A percentile compares a stretch with the other conserved stretches of the same genome.
Evolutionary conservation across 30 jellyfish, hydroid and myxozoan genomes (phyloP).

Genomic region (Aurelia aurita): DNA sequence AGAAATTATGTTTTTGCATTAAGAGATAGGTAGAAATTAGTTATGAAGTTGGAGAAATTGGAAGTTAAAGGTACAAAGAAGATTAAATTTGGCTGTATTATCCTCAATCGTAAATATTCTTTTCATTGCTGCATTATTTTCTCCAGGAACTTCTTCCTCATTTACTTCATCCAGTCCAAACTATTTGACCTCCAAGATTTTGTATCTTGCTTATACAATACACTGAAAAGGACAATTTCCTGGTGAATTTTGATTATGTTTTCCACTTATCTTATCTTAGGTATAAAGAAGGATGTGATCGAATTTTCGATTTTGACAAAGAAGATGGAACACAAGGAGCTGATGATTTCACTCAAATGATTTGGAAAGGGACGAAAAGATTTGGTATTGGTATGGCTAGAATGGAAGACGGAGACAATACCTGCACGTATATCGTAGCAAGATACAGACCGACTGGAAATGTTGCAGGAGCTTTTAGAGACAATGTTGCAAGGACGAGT

Average conservation of each 20-base stretch:
- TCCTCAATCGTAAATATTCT: too few relatives aligned
- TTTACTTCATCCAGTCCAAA: too few relatives aligned
- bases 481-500: conserved; percentile 52
- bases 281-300: conserved; percentile 81
- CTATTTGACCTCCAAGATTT: too few relatives aligned
- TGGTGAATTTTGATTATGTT: background rate
- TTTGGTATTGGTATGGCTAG: conserved; percentile 92
- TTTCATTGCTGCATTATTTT: too few relatives aligned
- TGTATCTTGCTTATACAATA: too few relatives aligned
- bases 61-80: too few relatives aligned
- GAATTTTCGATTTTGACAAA: conserved; percentile 57
- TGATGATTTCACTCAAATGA: conserved; percentile 88
- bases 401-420: conserved; percentile 64
- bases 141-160: too few relatives aligned
- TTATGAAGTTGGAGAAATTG: too few relatives aligned
- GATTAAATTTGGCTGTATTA: too few relatives aligned
- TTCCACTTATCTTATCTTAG: background rate
- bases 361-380: conserved; percentile 84
- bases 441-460: conserved; percentile 91
- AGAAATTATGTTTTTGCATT: too few relatives aligned
- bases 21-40: too few relatives aligned
- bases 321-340: conserved; percentile 84
- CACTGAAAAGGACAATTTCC: too few relatives aligned
- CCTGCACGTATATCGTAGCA: conserved; percentile 92
- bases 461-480: conserved; percentile 69